Percentiles rank a stretch among this genome's conserved stretches.
Conservation (phyloP, 2,113 vertebrate genomes). For the Cebus imitator region DNA sequence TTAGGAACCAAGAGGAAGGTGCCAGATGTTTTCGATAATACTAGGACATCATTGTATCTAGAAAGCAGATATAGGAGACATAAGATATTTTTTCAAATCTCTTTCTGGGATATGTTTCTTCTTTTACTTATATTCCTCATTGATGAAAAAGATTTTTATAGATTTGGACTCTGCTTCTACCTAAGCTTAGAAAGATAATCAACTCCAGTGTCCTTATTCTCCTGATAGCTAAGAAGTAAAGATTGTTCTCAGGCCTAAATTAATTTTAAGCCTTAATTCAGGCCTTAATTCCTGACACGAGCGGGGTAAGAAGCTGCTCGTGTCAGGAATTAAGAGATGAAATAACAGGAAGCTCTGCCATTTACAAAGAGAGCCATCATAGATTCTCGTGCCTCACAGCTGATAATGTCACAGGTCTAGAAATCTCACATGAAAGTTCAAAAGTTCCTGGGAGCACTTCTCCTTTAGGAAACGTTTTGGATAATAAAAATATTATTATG, state of each 20-base stretch:
- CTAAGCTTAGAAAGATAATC: background rate
- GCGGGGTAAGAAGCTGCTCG: background rate
- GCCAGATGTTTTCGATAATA: fast-evolving
- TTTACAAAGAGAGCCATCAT: background rate
- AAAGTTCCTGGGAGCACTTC: background rate
- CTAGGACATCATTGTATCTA: background rate
- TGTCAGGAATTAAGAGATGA: background rate
- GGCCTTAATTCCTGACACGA: too few relatives aligned
- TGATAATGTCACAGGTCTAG: background rate
- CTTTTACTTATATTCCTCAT: background rate
- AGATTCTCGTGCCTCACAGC: background rate
- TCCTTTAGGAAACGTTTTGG: background rate
- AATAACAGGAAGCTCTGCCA: background rate
- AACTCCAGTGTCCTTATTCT: background rate
- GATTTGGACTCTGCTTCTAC: background rate
- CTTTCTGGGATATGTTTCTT: background rate
- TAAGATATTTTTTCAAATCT: background rate
- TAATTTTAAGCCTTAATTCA: too few relatives aligned
- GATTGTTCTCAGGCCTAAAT: background rate
- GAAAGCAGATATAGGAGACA: background rate
- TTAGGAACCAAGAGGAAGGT: background rate
- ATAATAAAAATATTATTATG: background rate
- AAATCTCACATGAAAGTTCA: background rate
- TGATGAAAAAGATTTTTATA: background rate
- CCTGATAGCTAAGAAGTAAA: background rate